phyloP scores from a whole-genome alignment of 2,888 invertebrate species.

The Phalera bucephala region DNA sequence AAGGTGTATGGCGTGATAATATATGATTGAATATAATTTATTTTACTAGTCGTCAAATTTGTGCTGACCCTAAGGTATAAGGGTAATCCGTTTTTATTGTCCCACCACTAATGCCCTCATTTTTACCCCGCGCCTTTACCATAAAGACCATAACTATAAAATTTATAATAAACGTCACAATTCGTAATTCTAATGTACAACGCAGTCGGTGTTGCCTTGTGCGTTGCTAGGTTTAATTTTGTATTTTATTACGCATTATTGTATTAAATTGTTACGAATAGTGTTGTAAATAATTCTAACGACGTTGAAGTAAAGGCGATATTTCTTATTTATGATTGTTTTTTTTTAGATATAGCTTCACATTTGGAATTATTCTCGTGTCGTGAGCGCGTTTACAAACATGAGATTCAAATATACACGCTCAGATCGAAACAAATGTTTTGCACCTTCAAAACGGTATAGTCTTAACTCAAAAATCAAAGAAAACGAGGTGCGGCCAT shows the following conservation, averaged over 20 bases:
- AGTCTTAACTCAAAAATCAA: too few species aligned
- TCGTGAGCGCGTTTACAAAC: too few species aligned
- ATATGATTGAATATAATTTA: too few species aligned
- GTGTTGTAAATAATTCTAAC: slow-evolving; percentile 1
- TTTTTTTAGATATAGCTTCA: too few species aligned
- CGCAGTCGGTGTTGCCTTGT: neutral
- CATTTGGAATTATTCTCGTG: too few species aligned
- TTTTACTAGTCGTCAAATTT: slow-evolving; percentile 38
- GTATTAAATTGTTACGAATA: neutral
- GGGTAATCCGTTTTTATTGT: slow-evolving; percentile 68
- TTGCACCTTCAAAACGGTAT: too few species aligned
- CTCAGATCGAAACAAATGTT: too few species aligned
- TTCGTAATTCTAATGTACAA: neutral
- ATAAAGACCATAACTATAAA: slow-evolving; percentile 28
- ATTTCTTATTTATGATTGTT: too few species aligned
- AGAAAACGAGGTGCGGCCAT: too few species aligned
- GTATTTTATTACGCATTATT: neutral
- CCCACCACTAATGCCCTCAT: slow-evolving; percentile 56
- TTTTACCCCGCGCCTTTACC: slow-evolving; percentile 36
- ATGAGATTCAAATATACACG: too few species aligned
- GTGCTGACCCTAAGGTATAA: slow-evolving; percentile 13
- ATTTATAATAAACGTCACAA: slow-evolving; percentile 13
- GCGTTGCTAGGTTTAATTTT: neutral
- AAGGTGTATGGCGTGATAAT: slow-evolving; percentile 31
- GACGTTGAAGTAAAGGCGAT: slow-evolving; percentile 2